These are phyloP conservation scores for Anarsia innoxiella DNA, from an alignment of 2,888 invertebrate genomes.

Conservation along the genomic window DNA sequence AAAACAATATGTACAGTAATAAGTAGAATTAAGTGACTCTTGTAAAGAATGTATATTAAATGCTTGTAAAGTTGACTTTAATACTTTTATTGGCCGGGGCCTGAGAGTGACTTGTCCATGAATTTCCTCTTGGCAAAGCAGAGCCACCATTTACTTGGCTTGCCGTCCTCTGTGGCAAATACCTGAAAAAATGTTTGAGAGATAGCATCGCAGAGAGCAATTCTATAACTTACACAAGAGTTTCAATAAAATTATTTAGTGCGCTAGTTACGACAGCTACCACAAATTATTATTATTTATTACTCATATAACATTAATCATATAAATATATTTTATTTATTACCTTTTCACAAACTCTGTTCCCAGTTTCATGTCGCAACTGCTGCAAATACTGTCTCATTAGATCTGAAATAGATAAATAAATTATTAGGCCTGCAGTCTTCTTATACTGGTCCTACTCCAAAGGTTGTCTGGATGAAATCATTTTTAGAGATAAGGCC, in stretches of 20 bases:
- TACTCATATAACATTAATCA: no score
- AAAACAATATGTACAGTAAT: conserved; percentile 6
- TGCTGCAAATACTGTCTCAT: conserved; percentile 96
- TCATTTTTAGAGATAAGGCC: no score
- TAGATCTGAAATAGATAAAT: conserved; percentile 82
- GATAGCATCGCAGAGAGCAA: no score
- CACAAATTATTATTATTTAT: no score
- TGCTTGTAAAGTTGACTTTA: conserved; percentile 10
- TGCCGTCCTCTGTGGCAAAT: conserved; percentile 91
- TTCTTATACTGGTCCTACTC: no score
- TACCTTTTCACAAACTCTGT: conserved; percentile 92
- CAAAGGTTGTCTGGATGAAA: no score
- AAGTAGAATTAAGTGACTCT: conserved; percentile 6
- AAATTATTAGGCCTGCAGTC: no score
- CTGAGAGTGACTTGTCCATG: conserved; percentile 98
- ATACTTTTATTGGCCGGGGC: conserved; percentile 83
- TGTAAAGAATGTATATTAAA: conserved; percentile 15
- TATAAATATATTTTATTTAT: no score
- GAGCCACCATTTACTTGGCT: conserved; percentile 99
- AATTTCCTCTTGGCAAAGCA: conserved; percentile 99
- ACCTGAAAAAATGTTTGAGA: conserved; percentile 67
- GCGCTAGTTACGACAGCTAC: no score
- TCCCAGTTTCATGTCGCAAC: conserved; percentile 95
- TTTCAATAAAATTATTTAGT: no score
- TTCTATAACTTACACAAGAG: no score